phyloP scores from a whole-genome alignment of 2,797 vertebrate genomes.

The Cyclura pinguis region DNA sequence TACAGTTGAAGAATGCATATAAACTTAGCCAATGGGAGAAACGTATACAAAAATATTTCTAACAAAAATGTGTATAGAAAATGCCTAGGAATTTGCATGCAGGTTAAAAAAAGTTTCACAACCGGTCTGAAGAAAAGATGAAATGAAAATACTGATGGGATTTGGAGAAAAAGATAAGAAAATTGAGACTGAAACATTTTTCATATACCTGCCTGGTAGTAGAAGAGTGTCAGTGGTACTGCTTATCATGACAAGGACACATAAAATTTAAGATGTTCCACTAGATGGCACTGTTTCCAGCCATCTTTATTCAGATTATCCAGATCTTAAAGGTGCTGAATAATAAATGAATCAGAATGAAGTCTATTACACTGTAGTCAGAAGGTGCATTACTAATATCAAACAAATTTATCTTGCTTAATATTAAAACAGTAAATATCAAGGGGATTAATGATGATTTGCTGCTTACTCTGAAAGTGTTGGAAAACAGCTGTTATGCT shows the following conservation, averaged over 20 bases:
- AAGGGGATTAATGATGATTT: conserved; percentile 30
- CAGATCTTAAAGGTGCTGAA: background rate
- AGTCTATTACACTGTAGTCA: conserved; percentile 24
- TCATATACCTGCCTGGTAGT: background rate
- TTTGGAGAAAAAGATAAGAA: background rate
- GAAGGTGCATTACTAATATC: conserved; percentile 3
- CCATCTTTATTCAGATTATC: background rate
- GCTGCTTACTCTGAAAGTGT: background rate
- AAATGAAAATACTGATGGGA: background rate
- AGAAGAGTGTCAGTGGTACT: background rate
- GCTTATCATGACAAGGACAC: background rate
- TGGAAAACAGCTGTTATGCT: conserved; percentile 14
- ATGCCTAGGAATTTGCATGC: background rate
- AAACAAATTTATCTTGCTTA: conserved; percentile 35
- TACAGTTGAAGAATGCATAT: background rate
- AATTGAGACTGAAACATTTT: background rate
- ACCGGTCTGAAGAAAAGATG: background rate
- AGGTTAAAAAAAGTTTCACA: background rate
- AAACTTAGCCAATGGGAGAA: background rate
- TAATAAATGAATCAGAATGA: conserved; percentile 24
- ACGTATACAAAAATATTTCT: background rate
- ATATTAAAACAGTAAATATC: conserved; percentile 37
- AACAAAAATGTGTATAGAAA: background rate
- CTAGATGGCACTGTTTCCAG: conserved; percentile 53
- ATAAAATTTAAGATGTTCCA: background rate